Percentiles rank a stretch among this genome's conserved stretches.
Conservation (phyloP, 2,888 invertebrate species). For the Drosophila testacea region DNA sequence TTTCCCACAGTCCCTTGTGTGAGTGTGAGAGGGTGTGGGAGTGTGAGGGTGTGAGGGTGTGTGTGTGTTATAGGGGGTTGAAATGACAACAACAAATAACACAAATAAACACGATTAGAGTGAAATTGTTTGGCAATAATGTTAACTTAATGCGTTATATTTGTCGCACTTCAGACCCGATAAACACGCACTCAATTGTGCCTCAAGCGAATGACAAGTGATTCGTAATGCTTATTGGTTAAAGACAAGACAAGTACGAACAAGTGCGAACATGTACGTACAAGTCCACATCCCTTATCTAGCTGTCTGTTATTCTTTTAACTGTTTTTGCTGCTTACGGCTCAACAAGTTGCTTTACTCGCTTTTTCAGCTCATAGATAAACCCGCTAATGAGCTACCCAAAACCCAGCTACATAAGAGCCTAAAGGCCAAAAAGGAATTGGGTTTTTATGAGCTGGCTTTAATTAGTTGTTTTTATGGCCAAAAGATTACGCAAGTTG, state of each 20-base stretch:
- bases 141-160: slow-evolving; percentile 58
- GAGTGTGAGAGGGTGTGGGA: background rate
- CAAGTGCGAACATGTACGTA: slow-evolving; percentile 13
- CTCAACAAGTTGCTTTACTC: slow-evolving; percentile 49
- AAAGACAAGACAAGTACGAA: slow-evolving; percentile 27
- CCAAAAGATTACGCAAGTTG: slow-evolving; percentile 32
- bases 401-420: slow-evolving; percentile 16
- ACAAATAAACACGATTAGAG: slow-evolving; percentile 61
- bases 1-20: slow-evolving; percentile 36
- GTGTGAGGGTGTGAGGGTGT: slow-evolving; percentile 8
- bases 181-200: slow-evolving; percentile 53
- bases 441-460: slow-evolving; percentile 43
- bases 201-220: slow-evolving; percentile 41
- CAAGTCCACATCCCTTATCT: slow-evolving; percentile 7
- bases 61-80: slow-evolving; percentile 10
- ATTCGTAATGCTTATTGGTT: slow-evolving; percentile 49
- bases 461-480: slow-evolving; percentile 56
- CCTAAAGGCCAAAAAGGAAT: slow-evolving; percentile 35
- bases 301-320: background rate
- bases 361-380: slow-evolving; percentile 46
- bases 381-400: slow-evolving; percentile 55
- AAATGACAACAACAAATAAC: slow-evolving; percentile 51
- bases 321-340: background rate
- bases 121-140: slow-evolving; percentile 70
- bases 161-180: slow-evolving; percentile 47